Conservation (phyloP, 2,888 invertebrate genomes). For the Malthinus seriepunctatus region DNA sequence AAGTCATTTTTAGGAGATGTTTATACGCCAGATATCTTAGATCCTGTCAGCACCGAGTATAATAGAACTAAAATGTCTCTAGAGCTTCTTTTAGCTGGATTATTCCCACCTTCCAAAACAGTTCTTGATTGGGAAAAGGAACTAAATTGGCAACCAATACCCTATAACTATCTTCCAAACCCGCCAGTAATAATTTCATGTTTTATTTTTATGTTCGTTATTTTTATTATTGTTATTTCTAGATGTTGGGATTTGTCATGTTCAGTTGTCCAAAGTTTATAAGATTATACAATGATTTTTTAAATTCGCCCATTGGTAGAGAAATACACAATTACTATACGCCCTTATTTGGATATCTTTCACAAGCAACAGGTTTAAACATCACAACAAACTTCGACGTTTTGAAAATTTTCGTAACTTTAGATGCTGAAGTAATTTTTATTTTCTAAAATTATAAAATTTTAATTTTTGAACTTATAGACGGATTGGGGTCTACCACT, state of each 20-base stretch:
- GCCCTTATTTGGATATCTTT: neutral
- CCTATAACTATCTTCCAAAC: no score
- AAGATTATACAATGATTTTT: neutral
- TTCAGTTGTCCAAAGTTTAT: neutral
- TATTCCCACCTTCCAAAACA: slow-evolving; percentile 65
- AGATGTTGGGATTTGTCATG: neutral
- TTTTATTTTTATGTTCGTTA: no score
- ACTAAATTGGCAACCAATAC: slow-evolving; percentile 44
- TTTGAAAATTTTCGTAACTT: neutral
- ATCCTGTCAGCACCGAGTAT: slow-evolving; percentile 69
- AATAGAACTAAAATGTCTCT: slow-evolving; percentile 75
- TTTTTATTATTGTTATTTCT: neutral
- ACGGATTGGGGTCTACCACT: slow-evolving; percentile 47
- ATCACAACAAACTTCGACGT: neutral
- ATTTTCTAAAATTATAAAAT: neutral
- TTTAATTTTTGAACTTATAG: slow-evolving; percentile 22
- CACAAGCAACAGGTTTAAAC: neutral
- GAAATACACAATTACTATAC: neutral
- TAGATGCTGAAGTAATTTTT: neutral
- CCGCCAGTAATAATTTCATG: no score
- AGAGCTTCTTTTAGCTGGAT: slow-evolving; percentile 66
- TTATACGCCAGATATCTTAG: slow-evolving; percentile 60
- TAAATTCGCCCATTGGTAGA: neutral
- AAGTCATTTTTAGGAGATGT: slow-evolving; percentile 59
- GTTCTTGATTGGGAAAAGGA: slow-evolving; percentile 59